These are phyloP conservation scores for Garra rufa DNA, from an alignment of 2,113 vertebrate genomes.

Conservation along the genomic window DNA sequence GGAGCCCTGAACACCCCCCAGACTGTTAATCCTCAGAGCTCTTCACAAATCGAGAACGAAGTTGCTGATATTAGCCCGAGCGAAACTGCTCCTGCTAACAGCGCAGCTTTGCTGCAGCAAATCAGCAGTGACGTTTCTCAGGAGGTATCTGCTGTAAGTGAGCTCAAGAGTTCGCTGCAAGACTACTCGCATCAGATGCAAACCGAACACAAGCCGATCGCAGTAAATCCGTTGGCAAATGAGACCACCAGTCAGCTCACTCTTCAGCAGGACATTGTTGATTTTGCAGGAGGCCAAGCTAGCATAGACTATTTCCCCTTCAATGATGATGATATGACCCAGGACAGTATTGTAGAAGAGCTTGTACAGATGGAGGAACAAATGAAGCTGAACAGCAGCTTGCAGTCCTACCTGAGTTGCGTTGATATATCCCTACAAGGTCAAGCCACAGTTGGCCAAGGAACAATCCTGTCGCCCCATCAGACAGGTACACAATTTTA, in stretches of 20 bases:
- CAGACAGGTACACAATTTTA: constrained; percentile 82
- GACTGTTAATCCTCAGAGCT: constrained; percentile 69
- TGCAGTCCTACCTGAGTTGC: constrained; percentile 84
- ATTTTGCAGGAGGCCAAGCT: constrained; percentile 87
- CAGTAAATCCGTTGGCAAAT: constrained; percentile 64
- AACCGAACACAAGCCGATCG: constrained; percentile 71
- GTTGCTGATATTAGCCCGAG: constrained; percentile 79
- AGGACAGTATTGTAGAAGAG: constrained; percentile 99
- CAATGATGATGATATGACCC: constrained; percentile 92
- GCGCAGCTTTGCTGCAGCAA: constrained; percentile 82
- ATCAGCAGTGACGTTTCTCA: constrained; percentile 80
- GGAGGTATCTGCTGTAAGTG: constrained; percentile 67
- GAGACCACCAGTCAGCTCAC: constrained; percentile 79
- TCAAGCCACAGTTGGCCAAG: constrained; percentile 78
- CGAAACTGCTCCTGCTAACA: constrained; percentile 71
- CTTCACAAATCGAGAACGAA: constrained; percentile 78
- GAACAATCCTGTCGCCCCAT: constrained; percentile 81
- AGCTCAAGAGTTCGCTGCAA: constrained; percentile 78
- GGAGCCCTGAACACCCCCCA: constrained; percentile 64
- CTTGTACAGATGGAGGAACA: constrained; percentile 98
- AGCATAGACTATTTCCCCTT: constrained; percentile 93
- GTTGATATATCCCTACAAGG: constrained; percentile 86
- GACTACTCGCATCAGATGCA: constrained; percentile 77
- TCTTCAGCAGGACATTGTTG: constrained; percentile 88
- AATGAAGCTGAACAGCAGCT: constrained; percentile 88